A percentile compares a stretch with the other conserved stretches of the same genome.
Conservation (phyloP, 2,113 vertebrate genomes). For the Myiopsitta monachus region DNA sequence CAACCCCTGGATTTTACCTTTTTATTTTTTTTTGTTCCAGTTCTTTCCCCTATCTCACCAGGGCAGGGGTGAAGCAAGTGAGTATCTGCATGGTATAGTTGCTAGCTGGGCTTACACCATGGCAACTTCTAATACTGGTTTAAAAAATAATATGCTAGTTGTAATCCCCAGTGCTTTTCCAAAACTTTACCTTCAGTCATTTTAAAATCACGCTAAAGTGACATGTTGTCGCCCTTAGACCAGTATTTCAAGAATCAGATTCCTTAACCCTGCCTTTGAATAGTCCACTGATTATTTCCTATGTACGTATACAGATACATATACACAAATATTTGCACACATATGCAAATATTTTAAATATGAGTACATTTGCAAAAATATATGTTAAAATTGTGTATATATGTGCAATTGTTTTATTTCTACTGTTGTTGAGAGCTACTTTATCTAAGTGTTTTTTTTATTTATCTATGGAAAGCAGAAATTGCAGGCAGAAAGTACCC, state of each 20-base stretch:
- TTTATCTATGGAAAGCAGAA: background rate
- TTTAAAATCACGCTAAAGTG: background rate
- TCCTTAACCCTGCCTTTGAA: background rate
- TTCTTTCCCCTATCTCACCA: background rate
- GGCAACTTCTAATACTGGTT: background rate
- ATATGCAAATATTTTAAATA: background rate
- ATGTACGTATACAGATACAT: background rate
- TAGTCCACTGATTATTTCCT: background rate
- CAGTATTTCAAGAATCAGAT: background rate
- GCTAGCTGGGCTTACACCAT: background rate
- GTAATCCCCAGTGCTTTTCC: background rate
- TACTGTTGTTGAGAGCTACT: background rate
- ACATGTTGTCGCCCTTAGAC: background rate
- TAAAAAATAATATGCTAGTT: background rate
- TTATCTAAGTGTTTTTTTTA: background rate
- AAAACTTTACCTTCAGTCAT: background rate
- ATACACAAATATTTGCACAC: background rate
- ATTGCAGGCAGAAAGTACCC: background rate
- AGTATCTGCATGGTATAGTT: background rate
- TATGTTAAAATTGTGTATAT: background rate
- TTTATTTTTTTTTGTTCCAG: background rate
- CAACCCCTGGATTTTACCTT: background rate
- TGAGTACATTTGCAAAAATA: background rate
- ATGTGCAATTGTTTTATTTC: background rate
- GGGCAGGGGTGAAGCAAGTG: background rate